Percentiles rank a stretch among this genome's conserved stretches.
phyloP scores from a whole-genome alignment of 2,888 invertebrate genomes.

The Mesorhabditis spiculigera region DNA sequence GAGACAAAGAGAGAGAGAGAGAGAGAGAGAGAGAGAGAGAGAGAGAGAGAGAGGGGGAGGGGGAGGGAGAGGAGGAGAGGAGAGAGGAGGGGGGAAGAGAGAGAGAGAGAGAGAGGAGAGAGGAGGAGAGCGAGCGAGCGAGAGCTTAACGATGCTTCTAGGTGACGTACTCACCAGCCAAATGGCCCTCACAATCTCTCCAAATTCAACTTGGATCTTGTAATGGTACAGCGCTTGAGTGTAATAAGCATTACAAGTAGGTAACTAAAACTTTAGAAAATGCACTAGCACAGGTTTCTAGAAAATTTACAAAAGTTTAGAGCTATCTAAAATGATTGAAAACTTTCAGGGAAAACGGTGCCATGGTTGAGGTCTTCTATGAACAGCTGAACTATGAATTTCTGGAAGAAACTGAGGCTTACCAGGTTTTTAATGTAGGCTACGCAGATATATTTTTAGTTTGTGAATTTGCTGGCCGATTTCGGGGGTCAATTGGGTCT shows the following conservation, averaged over 20 bases:
- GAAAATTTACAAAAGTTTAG: not conserved
- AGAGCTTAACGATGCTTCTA: not conserved
- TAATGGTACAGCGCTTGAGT: constrained; percentile 48
- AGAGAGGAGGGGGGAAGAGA: no score
- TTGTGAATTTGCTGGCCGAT: constrained; percentile 55
- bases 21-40: not conserved
- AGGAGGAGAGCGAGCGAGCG: no score
- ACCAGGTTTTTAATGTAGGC: constrained; percentile 37
- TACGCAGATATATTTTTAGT: constrained; percentile 26
- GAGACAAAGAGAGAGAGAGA: not conserved
- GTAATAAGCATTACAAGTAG: constrained; percentile 55
- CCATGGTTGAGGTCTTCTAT: constrained; percentile 58
- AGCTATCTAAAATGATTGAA: not conserved
- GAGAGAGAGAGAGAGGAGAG: not conserved
- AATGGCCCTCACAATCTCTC: constrained; percentile 51
- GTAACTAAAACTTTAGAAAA: not conserved
- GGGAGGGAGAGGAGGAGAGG: no score
- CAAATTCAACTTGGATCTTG: constrained; percentile 54
- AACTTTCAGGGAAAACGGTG: constrained; percentile 50
- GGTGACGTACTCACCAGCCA: constrained; percentile 51
- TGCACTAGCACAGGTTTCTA: constrained; percentile 6
- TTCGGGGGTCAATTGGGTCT: constrained; percentile 55
- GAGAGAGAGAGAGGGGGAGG: not conserved
- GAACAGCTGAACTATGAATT: constrained; percentile 57
- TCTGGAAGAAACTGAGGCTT: constrained; percentile 55